These are phyloP conservation scores for Apodemia hepburni DNA, from an alignment of 2,888 invertebrate species.

Conservation along the genomic window DNA sequence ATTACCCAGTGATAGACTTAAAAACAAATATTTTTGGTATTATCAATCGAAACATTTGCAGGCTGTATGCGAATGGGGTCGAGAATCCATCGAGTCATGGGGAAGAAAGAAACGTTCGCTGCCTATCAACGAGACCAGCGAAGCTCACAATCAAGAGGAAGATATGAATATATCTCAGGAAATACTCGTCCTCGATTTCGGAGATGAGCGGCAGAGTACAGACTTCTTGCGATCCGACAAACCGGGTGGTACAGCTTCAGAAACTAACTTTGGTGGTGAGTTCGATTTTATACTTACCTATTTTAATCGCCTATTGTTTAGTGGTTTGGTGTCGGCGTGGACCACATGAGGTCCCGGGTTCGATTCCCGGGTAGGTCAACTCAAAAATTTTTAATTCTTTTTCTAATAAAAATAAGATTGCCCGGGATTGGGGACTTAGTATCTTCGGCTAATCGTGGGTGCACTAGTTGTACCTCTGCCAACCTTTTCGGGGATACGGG, in stretches of 20 bases:
- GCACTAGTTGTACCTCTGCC: too few species aligned
- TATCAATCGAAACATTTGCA: slow-evolving; percentile 43
- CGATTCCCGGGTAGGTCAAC: too few species aligned
- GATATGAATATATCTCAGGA: slow-evolving; percentile 97
- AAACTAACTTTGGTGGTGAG: slow-evolving; percentile 87
- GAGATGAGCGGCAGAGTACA: slow-evolving; percentile 90
- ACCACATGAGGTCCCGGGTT: too few species aligned
- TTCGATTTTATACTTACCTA: not conserved
- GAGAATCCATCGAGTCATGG: slow-evolving; percentile 94
- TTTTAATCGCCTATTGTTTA: too few species aligned
- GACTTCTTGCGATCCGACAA: slow-evolving; percentile 89
- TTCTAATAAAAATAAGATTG: too few species aligned
- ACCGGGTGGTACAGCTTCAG: slow-evolving; percentile 80
- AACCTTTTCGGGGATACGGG: too few species aligned
- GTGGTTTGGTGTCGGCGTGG: too few species aligned
- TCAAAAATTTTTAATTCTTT: too few species aligned
- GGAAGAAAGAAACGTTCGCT: slow-evolving; percentile 92
- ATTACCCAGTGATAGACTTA: too few species aligned
- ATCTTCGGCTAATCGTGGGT: too few species aligned
- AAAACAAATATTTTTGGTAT: slow-evolving; percentile 2
- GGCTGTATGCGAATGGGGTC: slow-evolving; percentile 95
- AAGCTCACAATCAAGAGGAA: slow-evolving; percentile 83
- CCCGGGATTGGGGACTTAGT: too few species aligned
- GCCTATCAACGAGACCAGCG: slow-evolving; percentile 79
- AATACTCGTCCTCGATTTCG: slow-evolving; percentile 95